phyloP scores from a whole-genome alignment of 2,888 invertebrate genomes.

The Drosophila aldrichi region DNA sequence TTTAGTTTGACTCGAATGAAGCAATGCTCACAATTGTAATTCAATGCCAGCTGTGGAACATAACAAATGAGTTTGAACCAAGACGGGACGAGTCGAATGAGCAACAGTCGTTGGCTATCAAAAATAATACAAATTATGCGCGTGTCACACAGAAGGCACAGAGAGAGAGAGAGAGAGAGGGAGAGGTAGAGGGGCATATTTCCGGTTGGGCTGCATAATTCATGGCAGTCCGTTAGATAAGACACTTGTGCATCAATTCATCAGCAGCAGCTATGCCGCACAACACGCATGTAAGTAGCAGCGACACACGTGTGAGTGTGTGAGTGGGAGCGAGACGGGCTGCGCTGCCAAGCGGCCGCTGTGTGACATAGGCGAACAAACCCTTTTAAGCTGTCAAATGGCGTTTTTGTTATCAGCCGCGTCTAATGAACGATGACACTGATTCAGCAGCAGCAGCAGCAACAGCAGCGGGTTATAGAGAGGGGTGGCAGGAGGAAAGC shows the following conservation, averaged over 20 bases:
- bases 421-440: constrained; percentile 72
- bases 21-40: constrained; percentile 49
- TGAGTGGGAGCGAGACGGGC: neutral
- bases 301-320: constrained; percentile 44
- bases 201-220: constrained; percentile 35
- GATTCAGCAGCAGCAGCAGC: constrained; percentile 35
- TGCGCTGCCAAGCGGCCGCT: neutral
- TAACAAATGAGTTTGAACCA: constrained; percentile 48
- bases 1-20: constrained; percentile 11
- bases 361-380: constrained; percentile 37
- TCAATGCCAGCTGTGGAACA: constrained; percentile 58
- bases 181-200: neutral
- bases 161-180: neutral
- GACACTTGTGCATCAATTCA: constrained; percentile 54
- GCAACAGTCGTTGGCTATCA: constrained; percentile 55
- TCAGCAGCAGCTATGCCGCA: constrained; percentile 30
- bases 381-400: constrained; percentile 80
- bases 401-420: constrained; percentile 59
- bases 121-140: constrained; percentile 68
- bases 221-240: constrained; percentile 24
- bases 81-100: constrained; percentile 1
- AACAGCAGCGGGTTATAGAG: neutral
- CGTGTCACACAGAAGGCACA: constrained; percentile 44
- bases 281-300: constrained; percentile 39
- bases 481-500: neutral